These are phyloP conservation scores for Motacilla alba DNA, from an alignment of 2,113 vertebrate species.

Conservation along the genomic window DNA sequence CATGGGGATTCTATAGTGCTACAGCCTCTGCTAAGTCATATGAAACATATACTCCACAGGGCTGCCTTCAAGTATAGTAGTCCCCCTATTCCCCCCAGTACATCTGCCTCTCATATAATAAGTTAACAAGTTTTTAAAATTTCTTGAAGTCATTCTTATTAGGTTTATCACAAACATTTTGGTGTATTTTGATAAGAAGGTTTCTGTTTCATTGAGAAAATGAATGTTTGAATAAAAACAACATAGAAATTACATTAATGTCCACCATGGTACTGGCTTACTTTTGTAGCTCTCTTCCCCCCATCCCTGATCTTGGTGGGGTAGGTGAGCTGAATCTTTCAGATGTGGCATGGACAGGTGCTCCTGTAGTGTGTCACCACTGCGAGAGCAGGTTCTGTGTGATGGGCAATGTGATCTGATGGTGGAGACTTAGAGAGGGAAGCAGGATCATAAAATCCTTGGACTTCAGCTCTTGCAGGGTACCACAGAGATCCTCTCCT, in stretches of 20 bases:
- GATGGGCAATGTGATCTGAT: not conserved
- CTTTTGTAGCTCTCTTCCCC: not conserved
- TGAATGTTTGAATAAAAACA: not conserved
- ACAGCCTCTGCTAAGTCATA: not conserved
- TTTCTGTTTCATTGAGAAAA: not conserved
- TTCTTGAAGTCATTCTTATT: not conserved
- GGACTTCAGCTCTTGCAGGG: not conserved
- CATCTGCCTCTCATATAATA: not conserved
- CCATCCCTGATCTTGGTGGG: rapidly evolving
- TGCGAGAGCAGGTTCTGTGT: not conserved
- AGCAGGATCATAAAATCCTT: not conserved
- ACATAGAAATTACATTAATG: not conserved
- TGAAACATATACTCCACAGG: not conserved
- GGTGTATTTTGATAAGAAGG: not conserved
- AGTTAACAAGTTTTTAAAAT: not conserved
- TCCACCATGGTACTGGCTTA: not conserved
- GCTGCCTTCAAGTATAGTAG: not conserved
- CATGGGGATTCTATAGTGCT: not conserved
- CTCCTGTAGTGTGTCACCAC: not conserved
- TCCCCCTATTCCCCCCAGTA: not conserved
- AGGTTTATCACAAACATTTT: not conserved
- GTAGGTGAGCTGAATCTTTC: not conserved
- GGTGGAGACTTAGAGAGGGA: not conserved
- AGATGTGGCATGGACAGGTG: not conserved
- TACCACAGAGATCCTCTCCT: not conserved